phyloP scores from a whole-genome alignment of 2,797 vertebrate genomes.

The Lates japonicus region DNA sequence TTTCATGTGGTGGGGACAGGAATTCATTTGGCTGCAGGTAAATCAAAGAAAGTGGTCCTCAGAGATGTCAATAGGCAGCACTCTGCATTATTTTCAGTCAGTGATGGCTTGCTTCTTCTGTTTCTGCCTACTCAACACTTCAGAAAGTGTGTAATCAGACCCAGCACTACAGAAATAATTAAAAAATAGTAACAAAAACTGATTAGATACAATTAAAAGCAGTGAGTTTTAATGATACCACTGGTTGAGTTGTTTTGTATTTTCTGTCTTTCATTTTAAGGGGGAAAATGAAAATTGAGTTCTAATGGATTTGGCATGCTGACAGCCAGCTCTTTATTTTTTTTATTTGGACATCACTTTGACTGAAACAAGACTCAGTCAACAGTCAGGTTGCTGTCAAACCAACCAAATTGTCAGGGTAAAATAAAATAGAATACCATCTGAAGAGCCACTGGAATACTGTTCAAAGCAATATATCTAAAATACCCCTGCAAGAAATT shows the following conservation, averaged over 20 bases:
- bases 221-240: not conserved
- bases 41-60: constrained; percentile 45
- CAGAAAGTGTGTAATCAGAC: constrained; percentile 10
- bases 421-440: constrained; percentile 3
- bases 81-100: constrained; percentile 46
- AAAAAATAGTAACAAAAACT: not conserved
- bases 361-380: too few species aligned
- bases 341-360: too few species aligned
- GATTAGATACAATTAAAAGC: constrained; percentile 40
- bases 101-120: constrained; percentile 37
- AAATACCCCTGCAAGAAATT: not conserved
- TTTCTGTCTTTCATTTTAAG: constrained; percentile 16
- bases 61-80: constrained; percentile 50
- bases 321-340: not conserved
- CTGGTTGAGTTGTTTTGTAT: constrained; percentile 32
- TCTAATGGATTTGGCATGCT: constrained; percentile 47
- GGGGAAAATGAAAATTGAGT: constrained; percentile 42
- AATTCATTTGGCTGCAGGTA: constrained; percentile 31
- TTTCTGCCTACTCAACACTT: constrained; percentile 34
- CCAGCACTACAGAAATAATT: not conserved
- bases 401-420: constrained; percentile 1
- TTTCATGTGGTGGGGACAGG: constrained; percentile 35
- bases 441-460: constrained; percentile 1
- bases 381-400: too few species aligned
- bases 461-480: not conserved